Evolutionary conservation across 2,797 vertebrate species (phyloP), one percentile per base, ranked within the genome.

Genomic region (Chaetophractus vellerosus): DNA sequence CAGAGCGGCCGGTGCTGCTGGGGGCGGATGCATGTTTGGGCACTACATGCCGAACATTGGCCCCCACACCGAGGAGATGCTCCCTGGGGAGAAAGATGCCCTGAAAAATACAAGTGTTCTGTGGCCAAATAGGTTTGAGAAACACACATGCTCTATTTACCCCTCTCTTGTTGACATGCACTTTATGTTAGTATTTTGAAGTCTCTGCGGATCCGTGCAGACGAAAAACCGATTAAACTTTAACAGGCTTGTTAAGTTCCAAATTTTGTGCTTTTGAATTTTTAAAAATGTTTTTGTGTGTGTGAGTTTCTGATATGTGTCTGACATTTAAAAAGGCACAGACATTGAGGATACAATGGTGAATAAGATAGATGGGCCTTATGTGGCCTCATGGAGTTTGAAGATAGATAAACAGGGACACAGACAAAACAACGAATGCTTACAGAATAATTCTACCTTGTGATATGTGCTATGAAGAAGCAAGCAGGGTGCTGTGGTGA

Each of bases 101-200:
- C 2, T 3, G 11, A 57, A 66, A 48, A n/a, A 11, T 9, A 4
- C 15, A 89, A 41, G 4, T 18, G 15, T 94, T 75, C 52, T 45
- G 36, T 57, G 36, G 41, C 24, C 71, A 68, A 33, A 33, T 38
- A 50, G 12, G 12, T 68, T 71, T 61, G 66, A 80, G 19, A 76
- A 45, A 8, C n/a, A 18, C 21, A 1, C 5, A 7, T 33, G 7
- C 31, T 31, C 0, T 4, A 11, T 38, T 41, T 80, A 15, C n/a
- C 36, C 7, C 28, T 38, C 12, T 92, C 36, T 33, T 16, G 0
- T 52, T 41, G 21, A n/a, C 11, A 31, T 10, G 33, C 6, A 15
- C 2, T 10, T 78, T 38, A 6, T 33, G 4, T 81, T 81, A 16
- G 36, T 72, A 7, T 88, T 72, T 78, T 57, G 80, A 84, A 81